A percentile compares a stretch with the other conserved stretches of the same genome.
These are phyloP conservation scores for Cephalotes varians DNA, from an alignment of 2,888 invertebrate genomes.

Conservation along the genomic window DNA sequence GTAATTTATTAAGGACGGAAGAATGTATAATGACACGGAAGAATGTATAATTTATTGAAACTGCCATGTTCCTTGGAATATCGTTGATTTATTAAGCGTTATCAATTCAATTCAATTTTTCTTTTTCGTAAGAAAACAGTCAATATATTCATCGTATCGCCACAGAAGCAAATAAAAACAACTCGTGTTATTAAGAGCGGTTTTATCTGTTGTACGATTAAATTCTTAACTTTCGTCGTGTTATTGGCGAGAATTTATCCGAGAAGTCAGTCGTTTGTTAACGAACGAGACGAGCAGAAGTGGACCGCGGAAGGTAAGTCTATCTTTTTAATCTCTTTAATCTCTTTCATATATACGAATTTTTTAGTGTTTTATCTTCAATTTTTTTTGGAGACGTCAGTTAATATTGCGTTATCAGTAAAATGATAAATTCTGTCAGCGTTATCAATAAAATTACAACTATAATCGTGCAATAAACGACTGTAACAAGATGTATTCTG, in stretches of 20 bases:
- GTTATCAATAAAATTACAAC: background rate
- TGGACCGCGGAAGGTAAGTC: constrained; percentile 4
- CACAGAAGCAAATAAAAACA: constrained; percentile 33
- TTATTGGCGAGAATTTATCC: constrained; percentile 55
- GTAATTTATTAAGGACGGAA: background rate
- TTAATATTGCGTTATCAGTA: background rate
- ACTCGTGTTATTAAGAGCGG: constrained; percentile 14
- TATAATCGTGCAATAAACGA: background rate
- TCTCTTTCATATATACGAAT: background rate
- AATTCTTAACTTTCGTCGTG: background rate
- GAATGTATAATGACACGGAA: background rate
- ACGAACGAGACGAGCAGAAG: background rate
- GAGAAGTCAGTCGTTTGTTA: constrained; percentile 39
- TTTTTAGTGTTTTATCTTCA: background rate
- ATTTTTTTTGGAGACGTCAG: background rate
- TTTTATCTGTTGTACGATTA: constrained; percentile 72
- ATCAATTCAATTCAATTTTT: no score
- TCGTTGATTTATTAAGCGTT: background rate
- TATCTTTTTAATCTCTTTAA: background rate
- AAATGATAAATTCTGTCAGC: background rate
- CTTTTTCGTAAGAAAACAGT: background rate
- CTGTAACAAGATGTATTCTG: background rate
- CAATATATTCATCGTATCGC: background rate
- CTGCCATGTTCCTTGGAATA: background rate
- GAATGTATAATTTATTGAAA: background rate